A percentile compares a stretch with the other conserved stretches of the same genome.
These are phyloP conservation scores for Clarias fuscus DNA, from an alignment of 2,797 vertebrate species.

Conservation along the genomic window DNA sequence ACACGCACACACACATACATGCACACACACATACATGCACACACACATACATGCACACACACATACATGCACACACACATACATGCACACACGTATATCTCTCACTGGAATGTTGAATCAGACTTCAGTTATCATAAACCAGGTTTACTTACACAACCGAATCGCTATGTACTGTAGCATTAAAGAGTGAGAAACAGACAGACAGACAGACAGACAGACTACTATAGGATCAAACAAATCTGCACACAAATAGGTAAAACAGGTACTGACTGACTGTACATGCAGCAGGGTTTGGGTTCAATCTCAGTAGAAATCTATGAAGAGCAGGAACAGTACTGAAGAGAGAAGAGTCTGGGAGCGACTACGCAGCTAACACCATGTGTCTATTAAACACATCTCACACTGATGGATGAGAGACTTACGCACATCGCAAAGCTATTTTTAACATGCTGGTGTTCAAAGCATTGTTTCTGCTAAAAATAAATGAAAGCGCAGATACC, in stretches of 20 bases:
- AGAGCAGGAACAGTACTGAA: not conserved
- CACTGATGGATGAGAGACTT: constrained; percentile 40
- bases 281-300: not conserved
- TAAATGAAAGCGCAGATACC: constrained; percentile 25
- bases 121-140: not conserved
- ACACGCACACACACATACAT: no score
- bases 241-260: not conserved
- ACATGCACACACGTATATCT: not conserved
- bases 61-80: not conserved
- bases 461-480: constrained; percentile 41
- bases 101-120: not conserved
- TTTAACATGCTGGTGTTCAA: constrained; percentile 49
- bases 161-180: not conserved
- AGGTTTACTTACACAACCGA: not conserved
- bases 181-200: not conserved
- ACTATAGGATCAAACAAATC: not conserved
- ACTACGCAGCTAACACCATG: not conserved
- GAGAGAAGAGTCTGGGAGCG: not conserved
- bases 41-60: no score
- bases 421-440: constrained; percentile 46
- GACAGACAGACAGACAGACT: not conserved
- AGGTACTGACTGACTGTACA: not conserved
- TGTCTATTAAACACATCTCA: constrained; percentile 34
- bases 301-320: constrained; percentile 28
- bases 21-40: no score